Conservation (phyloP, 2,113 vertebrate species). For the Nymphicus hollandicus region DNA sequence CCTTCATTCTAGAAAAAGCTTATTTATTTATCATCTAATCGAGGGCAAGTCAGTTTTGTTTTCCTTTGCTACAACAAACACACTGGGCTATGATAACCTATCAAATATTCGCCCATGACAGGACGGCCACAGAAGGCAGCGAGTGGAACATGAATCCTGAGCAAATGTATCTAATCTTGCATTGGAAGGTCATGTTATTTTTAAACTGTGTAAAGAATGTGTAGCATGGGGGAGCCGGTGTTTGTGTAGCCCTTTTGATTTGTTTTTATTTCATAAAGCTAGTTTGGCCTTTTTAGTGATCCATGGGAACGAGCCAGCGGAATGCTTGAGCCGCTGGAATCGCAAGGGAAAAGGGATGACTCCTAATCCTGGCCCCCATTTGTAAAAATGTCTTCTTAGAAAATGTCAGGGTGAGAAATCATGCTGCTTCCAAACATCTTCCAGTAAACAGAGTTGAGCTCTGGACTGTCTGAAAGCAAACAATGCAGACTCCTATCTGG, state of each 20-base stretch:
- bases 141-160: not conserved
- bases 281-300: not conserved
- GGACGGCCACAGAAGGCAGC: not conserved
- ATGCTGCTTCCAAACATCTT: not conserved
- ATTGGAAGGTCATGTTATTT: not conserved
- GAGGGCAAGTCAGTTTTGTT: not conserved
- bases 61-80: not conserved
- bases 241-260: not conserved
- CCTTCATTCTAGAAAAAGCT: not conserved
- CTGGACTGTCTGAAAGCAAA: not conserved
- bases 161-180: not conserved
- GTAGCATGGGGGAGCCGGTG: not conserved
- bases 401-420: not conserved
- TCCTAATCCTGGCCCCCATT: not conserved
- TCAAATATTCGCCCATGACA: not conserved
- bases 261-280: not conserved
- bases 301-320: not conserved
- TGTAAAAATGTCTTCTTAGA: not conserved
- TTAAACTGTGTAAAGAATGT: not conserved
- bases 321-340: not conserved
- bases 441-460: not conserved
- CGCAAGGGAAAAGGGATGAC: not conserved
- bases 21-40: not conserved
- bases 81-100: not conserved
- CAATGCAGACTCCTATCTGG: rapidly evolving